Conservation (phyloP, 2,113 vertebrate species). For the Notothenia coriiceps region DNA sequence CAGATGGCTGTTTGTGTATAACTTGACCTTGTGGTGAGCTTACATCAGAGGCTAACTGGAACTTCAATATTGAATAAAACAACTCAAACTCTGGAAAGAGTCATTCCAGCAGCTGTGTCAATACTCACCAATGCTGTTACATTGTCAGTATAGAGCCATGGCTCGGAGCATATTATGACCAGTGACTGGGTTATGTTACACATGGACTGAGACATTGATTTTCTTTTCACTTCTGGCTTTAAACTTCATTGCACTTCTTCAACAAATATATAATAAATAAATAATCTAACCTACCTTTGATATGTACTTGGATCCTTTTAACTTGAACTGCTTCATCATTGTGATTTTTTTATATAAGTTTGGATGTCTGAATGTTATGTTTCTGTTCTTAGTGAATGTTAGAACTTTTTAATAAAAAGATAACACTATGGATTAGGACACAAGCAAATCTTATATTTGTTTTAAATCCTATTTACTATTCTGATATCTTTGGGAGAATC, state of each 20-base stretch:
- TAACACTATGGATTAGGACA: background rate
- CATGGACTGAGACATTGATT: constrained; percentile 11
- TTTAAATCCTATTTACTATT: background rate
- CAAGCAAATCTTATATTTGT: background rate
- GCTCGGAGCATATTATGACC: background rate
- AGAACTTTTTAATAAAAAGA: background rate
- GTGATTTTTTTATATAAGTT: background rate
- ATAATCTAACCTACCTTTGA: too few relatives aligned
- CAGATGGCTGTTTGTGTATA: constrained; percentile 33
- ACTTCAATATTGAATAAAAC: constrained; percentile 33
- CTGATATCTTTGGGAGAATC: background rate
- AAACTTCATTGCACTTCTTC: background rate
- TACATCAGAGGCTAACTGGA: constrained; percentile 28
- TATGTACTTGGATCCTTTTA: background rate
- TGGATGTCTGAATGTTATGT: background rate
- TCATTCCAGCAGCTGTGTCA: constrained; percentile 34
- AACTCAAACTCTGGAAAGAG: constrained; percentile 15
- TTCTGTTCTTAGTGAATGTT: too few relatives aligned
- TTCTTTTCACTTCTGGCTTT: constrained; percentile 9
- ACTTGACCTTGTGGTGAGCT: constrained; percentile 40
- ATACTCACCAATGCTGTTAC: constrained; percentile 20
- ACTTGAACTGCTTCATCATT: background rate
- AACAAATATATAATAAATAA: background rate
- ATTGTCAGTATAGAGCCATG: background rate
- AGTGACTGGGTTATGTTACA: constrained; percentile 3